Base-by-base conservation (phyloP, 1,140 invertebrate genomes). In the Anastrepha ludens region DNA sequence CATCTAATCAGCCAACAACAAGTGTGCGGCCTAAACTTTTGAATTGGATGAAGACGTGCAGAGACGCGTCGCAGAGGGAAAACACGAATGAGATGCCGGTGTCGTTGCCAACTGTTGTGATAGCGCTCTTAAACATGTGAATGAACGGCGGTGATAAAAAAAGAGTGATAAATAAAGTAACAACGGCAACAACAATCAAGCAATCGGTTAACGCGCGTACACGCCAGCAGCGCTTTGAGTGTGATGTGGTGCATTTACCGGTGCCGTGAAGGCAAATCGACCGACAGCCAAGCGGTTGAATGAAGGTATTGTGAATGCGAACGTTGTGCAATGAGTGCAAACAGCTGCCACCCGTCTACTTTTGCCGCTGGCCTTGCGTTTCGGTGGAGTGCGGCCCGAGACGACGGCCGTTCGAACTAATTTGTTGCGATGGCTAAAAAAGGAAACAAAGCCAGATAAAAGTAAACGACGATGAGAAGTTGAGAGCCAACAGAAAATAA, bases 341-440 rank as follows among this genome's bases (percentile, higher is more conserved):
- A 74, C 67, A 74, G 67, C 67, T 74, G 67, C 67, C 67, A 44
- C 7, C 13, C 67, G 67, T 74, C 67, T 74, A 39, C 41, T 74
- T 74, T 74, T 74, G 11, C 64, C 64, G 64, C 64, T 39, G 64
- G 2, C 3, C 39, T 20, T n/a, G 1, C 39, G n/a, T 5, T 67
- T 5, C 29, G n/a, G 64, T 29, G n/a, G 6, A 39, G 64, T 67
- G 64, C 29, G 64, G 64, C 29, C 5, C 5, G 29, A 39, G 64
- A 39, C 29, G 41, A 9, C 39, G 70, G 39, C 70, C 41, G 67
- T 74, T 74, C 67, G 67, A 74, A 74, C 39, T 47, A 74, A 74
- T 74, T 74, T 74, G 67, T 74, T 41, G 39, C 67, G 20, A 74
- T 74, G 67, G 44, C 67, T 47, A n/a, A 44, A 74, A 74, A 44